Base-by-base conservation (phyloP, 1,140 invertebrate genomes). In the Drosophila malerkotliana region DNA sequence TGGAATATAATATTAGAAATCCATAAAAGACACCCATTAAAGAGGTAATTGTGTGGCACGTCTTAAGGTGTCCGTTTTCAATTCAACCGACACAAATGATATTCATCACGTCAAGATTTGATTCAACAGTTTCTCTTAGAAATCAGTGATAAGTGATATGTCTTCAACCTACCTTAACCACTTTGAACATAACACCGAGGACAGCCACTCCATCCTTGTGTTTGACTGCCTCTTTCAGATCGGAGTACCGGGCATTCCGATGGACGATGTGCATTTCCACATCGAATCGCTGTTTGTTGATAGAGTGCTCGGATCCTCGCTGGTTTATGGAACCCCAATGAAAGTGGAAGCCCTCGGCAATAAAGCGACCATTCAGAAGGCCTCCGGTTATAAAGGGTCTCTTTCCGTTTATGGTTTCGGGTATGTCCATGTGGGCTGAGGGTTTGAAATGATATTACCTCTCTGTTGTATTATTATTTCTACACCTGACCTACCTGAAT, bases 341-440 rank as follows among this genome's bases (percentile, higher is more conserved):
- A 85, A 95, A 95, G 78, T 95, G 95, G 1, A 95, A 89, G 3
- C 93, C 93, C 72, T 94, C 94, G 18, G 95, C 92, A 73, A 94
- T 93, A 68, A 94, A 95, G 58, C 93, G 91, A 60, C 92, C 92
- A 63, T 93, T 92, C 0, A 95, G 77, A 3, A 93, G 85, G 2
- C 93, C 94, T 0, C 94, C 94, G 60, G 94, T 94, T 62, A 95
- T 93, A 76, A 93, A 94, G 0, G 95, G 95, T 1, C 81, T 91
- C 60, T 92, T 90, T 2, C 92, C 92, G 73, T 92, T 93, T 37
- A 91, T 90, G 26, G 93, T 92, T 72, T 92, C 92, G 54, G 93
- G 92, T 14, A 93, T 92, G 44, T 61, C 92, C 92, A 57, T 92
- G 90, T 72, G 93, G 92, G 28, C 87, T 87, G 12, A 1, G 34